Conservation (phyloP, 2,113 vertebrate species). For the Mugil cephalus region DNA sequence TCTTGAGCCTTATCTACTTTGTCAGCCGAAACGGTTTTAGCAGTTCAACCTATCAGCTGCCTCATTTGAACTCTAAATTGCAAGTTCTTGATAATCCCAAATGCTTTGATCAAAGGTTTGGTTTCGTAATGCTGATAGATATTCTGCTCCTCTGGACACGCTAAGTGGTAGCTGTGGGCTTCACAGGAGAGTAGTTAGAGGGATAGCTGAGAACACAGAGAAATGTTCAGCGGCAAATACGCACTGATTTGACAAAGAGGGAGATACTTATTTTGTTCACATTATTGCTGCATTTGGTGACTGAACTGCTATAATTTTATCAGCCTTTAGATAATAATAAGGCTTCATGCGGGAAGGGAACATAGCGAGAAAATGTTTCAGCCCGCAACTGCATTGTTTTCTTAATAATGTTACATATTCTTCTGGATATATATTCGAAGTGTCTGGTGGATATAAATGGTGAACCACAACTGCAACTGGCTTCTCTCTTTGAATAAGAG, state of each 20-base stretch:
- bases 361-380: neutral
- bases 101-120: conserved; percentile 78
- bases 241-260: conserved; percentile 19
- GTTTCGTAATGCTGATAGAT: conserved; percentile 71
- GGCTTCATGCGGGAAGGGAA: neutral
- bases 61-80: conserved; percentile 74
- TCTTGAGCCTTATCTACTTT: conserved; percentile 75
- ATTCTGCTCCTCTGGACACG: conserved; percentile 63
- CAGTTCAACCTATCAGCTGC: conserved; percentile 68
- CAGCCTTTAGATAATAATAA: conserved; percentile 20
- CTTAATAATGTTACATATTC: no score
- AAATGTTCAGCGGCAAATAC: conserved; percentile 38
- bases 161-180: conserved; percentile 59
- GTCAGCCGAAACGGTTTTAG: conserved; percentile 73
- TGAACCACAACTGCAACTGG: no score
- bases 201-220: conserved; percentile 25
- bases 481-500: no score
- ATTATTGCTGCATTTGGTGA: neutral
- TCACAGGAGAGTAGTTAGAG: conserved; percentile 38
- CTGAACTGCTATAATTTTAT: conserved; percentile 16
- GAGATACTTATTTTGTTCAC: conserved; percentile 17
- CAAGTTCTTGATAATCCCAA: conserved; percentile 78
- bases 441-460: no score
- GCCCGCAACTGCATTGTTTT: neutral
- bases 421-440: no score